Percentiles rank a stretch among this genome's conserved stretches.
Conservation (phyloP, 2,797 vertebrate genomes). For the Lutjanus campechanus region DNA sequence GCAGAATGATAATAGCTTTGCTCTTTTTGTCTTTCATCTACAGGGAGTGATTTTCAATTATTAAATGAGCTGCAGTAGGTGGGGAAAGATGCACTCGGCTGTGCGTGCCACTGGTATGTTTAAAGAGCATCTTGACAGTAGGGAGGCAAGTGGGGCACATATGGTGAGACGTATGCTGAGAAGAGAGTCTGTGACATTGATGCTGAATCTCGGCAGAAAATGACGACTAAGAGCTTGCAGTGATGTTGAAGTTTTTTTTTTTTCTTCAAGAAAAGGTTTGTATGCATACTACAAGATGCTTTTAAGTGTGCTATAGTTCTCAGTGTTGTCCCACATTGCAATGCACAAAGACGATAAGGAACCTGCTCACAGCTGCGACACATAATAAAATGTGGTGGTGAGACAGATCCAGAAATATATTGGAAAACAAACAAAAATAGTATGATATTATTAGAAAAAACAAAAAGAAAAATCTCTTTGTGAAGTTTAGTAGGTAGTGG, state of each 20-base stretch:
- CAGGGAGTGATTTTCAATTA: constrained; percentile 50
- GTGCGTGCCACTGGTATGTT: background rate
- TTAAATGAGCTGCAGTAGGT: constrained; percentile 39
- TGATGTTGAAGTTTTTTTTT: background rate
- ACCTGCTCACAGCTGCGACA: background rate
- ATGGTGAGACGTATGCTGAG: background rate
- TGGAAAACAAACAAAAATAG: background rate
- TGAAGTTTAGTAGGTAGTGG: background rate
- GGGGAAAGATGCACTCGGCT: background rate
- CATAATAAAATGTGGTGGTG: background rate
- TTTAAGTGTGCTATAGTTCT: background rate
- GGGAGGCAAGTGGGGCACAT: background rate
- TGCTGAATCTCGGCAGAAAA: background rate
- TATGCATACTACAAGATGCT: background rate
- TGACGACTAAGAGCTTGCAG: too few relatives aligned
- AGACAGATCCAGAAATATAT: constrained; percentile 8
- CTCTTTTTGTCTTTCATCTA: constrained; percentile 41
- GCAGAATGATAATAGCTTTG: constrained; percentile 3
- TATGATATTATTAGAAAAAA: background rate
- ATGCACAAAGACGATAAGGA: background rate
- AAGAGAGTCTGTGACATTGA: background rate
- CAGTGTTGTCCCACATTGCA: background rate
- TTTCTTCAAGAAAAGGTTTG: background rate
- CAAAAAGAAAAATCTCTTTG: background rate
- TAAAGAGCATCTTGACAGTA: background rate